Conservation (phyloP, 2,888 invertebrate species). For the Microctonus aethiopoides region DNA sequence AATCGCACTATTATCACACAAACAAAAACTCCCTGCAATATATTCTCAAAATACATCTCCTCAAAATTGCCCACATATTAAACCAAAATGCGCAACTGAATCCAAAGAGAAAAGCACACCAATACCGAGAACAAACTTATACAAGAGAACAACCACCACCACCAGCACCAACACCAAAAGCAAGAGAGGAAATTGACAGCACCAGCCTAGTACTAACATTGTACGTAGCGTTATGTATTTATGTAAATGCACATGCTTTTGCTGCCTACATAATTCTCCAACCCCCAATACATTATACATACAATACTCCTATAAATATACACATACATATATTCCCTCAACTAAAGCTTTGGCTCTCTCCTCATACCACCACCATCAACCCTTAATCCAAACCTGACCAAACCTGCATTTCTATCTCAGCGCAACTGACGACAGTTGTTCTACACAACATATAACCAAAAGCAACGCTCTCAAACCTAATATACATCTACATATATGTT, state of each 20-base stretch:
- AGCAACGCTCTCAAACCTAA: constrained; percentile 21
- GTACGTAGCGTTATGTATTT: constrained; percentile 67
- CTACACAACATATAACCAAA: background rate
- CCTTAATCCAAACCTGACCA: constrained; percentile 28
- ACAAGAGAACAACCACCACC: background rate
- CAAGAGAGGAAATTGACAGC: constrained; percentile 66
- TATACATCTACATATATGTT: constrained; percentile 28
- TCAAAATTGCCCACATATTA: constrained; percentile 62
- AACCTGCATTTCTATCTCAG: constrained; percentile 43
- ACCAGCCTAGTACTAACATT: constrained; percentile 64
- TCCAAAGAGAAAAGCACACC: too few species aligned
- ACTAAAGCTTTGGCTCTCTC: background rate
- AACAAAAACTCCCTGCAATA: too few species aligned
- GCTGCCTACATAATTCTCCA: constrained; percentile 22
- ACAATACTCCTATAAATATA: constrained; percentile 22
- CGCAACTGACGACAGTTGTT: constrained; percentile 45
- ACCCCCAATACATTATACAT: constrained; percentile 36
- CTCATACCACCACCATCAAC: background rate
- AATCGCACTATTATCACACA: too few species aligned
- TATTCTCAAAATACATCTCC: too few species aligned
- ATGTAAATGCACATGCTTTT: constrained; percentile 63
- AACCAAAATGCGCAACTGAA: too few species aligned
- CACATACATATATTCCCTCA: background rate
- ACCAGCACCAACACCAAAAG: constrained; percentile 34
- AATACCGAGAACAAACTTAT: background rate